Evolutionary conservation across 2,797 vertebrate species (phyloP).

Genomic region (Rhincodon typus): DNA sequence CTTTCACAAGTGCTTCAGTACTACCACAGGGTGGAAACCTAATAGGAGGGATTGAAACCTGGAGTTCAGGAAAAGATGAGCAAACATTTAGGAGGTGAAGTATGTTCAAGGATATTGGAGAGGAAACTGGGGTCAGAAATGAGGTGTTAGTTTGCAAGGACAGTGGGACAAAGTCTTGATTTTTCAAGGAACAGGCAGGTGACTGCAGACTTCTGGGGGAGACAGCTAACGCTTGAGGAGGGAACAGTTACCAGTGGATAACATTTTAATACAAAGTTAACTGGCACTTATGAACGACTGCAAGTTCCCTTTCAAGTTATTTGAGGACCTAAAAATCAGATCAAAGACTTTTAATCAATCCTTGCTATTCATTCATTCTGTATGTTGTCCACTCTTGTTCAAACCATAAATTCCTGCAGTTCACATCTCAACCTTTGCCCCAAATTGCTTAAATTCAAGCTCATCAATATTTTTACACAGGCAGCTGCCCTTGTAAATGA

Average conservation of each 20-base stretch:
- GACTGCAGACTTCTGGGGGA: background rate
- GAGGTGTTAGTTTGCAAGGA: background rate
- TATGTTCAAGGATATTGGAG: background rate
- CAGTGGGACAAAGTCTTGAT: background rate
- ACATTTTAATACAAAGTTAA: slow-evolving; percentile 39
- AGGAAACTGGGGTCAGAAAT: background rate
- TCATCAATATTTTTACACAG: slow-evolving; percentile 29
- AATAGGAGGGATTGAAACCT: background rate
- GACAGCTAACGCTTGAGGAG: background rate
- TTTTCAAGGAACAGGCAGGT: background rate
- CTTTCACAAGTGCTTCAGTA: background rate
- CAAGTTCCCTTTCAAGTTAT: slow-evolving; percentile 44
- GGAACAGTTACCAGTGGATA: background rate
- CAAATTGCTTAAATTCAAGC: slow-evolving; percentile 22
- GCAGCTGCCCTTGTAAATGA: slow-evolving; percentile 22
- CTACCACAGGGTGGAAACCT: background rate
- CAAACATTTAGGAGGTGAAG: background rate
- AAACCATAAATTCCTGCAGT: slow-evolving; percentile 25
- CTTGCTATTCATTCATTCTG: background rate
- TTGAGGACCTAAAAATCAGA: slow-evolving; percentile 52
- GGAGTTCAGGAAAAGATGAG: background rate
- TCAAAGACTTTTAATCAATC: slow-evolving; percentile 49
- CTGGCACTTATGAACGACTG: slow-evolving; percentile 46
- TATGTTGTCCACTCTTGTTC: background rate
- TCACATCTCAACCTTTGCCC: slow-evolving; percentile 14